Evolutionary conservation across 2,797 vertebrate genomes (phyloP).

Genomic region (Artibeus lituratus): DNA sequence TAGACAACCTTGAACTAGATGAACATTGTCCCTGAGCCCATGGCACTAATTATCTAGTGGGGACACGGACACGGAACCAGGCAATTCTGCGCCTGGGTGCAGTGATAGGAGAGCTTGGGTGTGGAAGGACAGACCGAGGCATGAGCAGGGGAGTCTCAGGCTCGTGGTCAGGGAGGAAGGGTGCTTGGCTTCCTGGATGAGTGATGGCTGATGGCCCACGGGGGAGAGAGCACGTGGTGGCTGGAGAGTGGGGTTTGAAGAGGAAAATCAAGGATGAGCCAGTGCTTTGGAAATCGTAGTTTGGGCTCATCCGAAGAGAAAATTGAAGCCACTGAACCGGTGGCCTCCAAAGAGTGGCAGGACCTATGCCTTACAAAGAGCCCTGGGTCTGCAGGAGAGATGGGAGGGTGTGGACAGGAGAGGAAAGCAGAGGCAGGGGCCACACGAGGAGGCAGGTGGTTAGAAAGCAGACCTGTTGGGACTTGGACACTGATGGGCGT

Average conservation of each 20-base stretch:
- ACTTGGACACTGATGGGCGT: not conserved
- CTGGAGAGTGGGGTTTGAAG: not conserved
- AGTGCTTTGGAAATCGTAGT: not conserved
- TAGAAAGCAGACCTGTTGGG: not conserved
- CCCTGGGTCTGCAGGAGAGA: not conserved
- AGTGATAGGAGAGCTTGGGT: not conserved
- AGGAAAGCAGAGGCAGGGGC: not conserved
- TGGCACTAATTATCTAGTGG: not conserved
- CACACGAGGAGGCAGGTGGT: fast-evolving
- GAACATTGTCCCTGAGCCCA: not conserved
- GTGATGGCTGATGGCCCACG: not conserved
- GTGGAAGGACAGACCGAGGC: no score
- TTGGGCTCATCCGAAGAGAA: not conserved
- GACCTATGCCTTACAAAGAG: not conserved
- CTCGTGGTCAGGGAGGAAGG: not conserved
- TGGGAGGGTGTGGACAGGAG: no score
- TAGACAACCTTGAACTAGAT: not conserved
- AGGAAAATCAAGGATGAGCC: not conserved
- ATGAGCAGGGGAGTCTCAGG: fast-evolving
- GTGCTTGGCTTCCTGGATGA: not conserved
- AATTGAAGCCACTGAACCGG: not conserved
- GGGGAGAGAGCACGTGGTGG: not conserved
- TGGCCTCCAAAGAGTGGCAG: not conserved
- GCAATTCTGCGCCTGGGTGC: not conserved
- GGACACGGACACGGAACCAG: not conserved